Percentiles rank a stretch among this genome's conserved stretches.
Evolutionary conservation across 2,113 vertebrate species (phyloP).

Genomic region (Phycodurus eques): DNA sequence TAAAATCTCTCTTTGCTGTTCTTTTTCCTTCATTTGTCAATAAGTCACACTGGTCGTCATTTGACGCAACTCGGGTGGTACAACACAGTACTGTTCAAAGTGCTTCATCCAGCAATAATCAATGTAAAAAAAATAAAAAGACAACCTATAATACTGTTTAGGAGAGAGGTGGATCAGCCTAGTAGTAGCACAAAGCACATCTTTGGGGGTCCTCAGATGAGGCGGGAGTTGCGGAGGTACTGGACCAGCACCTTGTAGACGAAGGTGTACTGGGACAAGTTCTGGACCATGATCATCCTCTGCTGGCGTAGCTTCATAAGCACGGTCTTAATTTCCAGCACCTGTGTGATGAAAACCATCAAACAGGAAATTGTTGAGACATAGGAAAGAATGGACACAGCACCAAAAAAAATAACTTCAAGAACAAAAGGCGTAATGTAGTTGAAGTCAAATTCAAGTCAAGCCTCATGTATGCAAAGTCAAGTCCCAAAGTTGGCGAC

Average conservation of each 20-base stretch:
- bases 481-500: too few species aligned
- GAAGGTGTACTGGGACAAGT: constrained; percentile 90
- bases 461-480: too few species aligned
- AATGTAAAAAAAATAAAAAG: constrained; percentile 47
- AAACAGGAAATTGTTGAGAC: background rate
- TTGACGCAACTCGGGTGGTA: constrained; percentile 60
- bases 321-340: constrained; percentile 84
- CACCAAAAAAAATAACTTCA: background rate
- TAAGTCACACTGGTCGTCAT: constrained; percentile 22
- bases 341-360: constrained; percentile 59
- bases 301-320: constrained; percentile 84
- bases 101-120: constrained; percentile 61
- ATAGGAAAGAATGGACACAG: background rate
- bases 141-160: constrained; percentile 69
- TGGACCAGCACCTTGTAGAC: constrained; percentile 94
- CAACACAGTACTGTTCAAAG: constrained; percentile 64
- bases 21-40: background rate
- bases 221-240: constrained; percentile 91
- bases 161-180: constrained; percentile 37
- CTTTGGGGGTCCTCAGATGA: constrained; percentile 76
- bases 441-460: too few species aligned
- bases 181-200: background rate
- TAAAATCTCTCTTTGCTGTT: background rate
- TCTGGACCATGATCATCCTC: constrained; percentile 98
- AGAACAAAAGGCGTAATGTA: too few species aligned